Percentiles rank a stretch among this genome's conserved stretches.
phyloP scores from a whole-genome alignment of 2,888 invertebrate genomes.

The Dolichomitus sp. region DNA sequence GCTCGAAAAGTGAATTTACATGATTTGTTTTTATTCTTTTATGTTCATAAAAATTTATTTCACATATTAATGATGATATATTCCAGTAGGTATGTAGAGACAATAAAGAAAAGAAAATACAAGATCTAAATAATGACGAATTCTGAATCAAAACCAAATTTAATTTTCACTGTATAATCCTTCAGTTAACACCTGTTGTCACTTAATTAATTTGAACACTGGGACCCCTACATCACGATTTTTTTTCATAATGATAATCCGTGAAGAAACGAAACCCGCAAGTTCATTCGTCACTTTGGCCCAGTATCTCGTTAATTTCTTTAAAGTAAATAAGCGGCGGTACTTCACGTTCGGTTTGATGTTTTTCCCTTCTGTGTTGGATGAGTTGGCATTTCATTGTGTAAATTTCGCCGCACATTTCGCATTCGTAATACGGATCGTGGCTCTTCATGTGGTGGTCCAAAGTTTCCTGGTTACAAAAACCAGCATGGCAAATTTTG shows the following conservation, averaged over 20 bases:
- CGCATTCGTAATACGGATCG: slow-evolving; percentile 45
- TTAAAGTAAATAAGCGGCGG: neutral
- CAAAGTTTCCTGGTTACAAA: neutral
- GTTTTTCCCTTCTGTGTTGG: neutral
- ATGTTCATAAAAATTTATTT: neutral
- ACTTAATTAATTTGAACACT: no score
- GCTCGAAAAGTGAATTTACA: neutral
- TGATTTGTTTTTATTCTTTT: neutral
- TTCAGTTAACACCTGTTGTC: no score
- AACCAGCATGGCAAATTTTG: slow-evolving; percentile 39
- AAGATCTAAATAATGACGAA: neutral
- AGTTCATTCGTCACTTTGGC: neutral
- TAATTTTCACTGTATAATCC: neutral
- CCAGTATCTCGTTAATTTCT: neutral
- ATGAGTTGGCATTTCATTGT: neutral
- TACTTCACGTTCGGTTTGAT: neutral
- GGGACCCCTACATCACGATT: neutral
- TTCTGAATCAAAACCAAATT: no score
- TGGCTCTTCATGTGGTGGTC: slow-evolving; percentile 44
- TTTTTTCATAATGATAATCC: no score
- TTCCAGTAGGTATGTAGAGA: neutral
- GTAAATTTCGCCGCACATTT: slow-evolving; percentile 8
- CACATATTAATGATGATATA: neutral
- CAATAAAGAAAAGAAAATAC: neutral
- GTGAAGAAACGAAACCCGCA: no score